Evolutionary conservation across 1,140 invertebrate species (phyloP).

Genomic region (Aphis craccivora): DNA sequence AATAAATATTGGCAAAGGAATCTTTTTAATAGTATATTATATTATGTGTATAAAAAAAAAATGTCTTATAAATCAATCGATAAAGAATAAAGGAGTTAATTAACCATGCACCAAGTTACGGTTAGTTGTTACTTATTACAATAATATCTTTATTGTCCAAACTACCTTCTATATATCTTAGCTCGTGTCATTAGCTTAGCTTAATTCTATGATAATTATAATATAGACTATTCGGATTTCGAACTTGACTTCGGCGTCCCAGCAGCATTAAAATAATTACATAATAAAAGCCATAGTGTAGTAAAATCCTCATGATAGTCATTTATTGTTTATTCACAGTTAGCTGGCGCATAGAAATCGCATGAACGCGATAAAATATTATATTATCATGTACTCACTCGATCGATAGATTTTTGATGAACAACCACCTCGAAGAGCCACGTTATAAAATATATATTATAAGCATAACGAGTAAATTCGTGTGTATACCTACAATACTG

Average conservation of each 20-base stretch:
- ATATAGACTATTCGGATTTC: background rate
- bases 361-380: background rate
- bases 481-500: background rate
- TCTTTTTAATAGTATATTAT: background rate
- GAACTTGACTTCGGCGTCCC: background rate
- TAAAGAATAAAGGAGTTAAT: background rate
- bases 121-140: background rate
- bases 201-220: background rate
- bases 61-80: too few relatives aligned
- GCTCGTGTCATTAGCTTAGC: background rate
- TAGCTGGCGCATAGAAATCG: background rate
- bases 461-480: background rate
- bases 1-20: background rate
- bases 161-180: background rate
- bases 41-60: too few relatives aligned
- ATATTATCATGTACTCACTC: background rate
- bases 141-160: too few relatives aligned
- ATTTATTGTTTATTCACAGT: background rate
- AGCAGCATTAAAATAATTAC: background rate
- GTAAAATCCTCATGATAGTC: background rate
- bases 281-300: background rate
- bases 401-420: background rate
- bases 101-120: background rate
- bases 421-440: background rate
- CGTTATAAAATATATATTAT: background rate